Conservation (phyloP, 2,113 vertebrate species). For the Mastomys natalensis region DNA sequence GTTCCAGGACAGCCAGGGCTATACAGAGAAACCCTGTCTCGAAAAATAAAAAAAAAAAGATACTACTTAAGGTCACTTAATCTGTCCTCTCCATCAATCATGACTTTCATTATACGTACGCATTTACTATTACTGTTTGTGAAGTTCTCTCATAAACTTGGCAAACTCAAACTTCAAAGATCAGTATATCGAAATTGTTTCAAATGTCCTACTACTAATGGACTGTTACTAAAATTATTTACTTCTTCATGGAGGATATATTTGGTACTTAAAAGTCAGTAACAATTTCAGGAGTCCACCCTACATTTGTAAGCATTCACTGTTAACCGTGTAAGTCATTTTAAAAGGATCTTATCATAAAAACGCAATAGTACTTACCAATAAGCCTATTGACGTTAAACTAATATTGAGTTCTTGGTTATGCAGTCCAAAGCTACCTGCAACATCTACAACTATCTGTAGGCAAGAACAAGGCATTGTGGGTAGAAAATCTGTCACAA, state of each 20-base stretch:
- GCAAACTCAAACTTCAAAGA: neutral
- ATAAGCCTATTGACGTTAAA: constrained; percentile 97
- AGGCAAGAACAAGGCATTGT: constrained; percentile 99
- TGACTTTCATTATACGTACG: neutral
- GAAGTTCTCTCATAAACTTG: constrained; percentile 27
- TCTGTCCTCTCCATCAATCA: neutral
- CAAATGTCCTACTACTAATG: constrained; percentile 26
- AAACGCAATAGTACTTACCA: constrained; percentile 89
- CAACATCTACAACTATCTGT: constrained; percentile 98
- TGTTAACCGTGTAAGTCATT: neutral
- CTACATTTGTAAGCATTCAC: neutral
- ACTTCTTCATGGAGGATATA: neutral
- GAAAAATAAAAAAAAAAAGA: no score
- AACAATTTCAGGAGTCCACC: constrained; percentile 7
- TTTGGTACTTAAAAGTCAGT: constrained; percentile 30
- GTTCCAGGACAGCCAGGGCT: no score
- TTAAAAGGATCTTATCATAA: constrained; percentile 22
- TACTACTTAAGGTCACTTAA: neutral
- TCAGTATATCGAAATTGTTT: constrained; percentile 24
- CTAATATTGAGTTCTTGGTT: constrained; percentile 99
- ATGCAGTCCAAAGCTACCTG: constrained; percentile 98
- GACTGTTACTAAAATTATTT: constrained; percentile 2
- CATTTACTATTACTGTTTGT: neutral
- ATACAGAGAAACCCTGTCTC: no score
- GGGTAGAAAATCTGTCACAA: constrained; percentile 99